Percentiles rank a stretch among this genome's conserved stretches.
phyloP scores from a whole-genome alignment of 2,113 vertebrate genomes.

The Tyrannus savana region DNA sequence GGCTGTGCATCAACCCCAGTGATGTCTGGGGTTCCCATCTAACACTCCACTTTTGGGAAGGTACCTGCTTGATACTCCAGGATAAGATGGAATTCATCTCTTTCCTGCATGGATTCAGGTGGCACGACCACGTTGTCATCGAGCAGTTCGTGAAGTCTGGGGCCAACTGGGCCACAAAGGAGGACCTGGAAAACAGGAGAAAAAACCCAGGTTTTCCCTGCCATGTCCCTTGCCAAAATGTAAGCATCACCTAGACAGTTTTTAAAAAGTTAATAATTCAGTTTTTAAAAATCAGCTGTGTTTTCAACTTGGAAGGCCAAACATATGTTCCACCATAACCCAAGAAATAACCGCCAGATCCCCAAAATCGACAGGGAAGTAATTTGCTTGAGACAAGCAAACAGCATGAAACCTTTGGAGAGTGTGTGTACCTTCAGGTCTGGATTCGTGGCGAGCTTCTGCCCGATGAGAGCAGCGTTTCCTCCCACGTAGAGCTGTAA shows the following conservation, averaged over 20 bases:
- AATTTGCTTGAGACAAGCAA: neutral
- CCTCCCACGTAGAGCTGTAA: slow-evolving; percentile 94
- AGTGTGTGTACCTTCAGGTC: slow-evolving; percentile 82
- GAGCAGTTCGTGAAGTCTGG: slow-evolving; percentile 94
- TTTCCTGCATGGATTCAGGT: slow-evolving; percentile 89
- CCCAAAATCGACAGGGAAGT: neutral
- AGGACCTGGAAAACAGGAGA: slow-evolving; percentile 80
- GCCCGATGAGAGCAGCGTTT: slow-evolving; percentile 95
- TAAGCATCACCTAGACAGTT: neutral
- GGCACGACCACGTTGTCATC: slow-evolving; percentile 92
- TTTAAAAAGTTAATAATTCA: neutral
- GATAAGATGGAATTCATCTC: slow-evolving; percentile 95
- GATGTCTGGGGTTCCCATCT: neutral
- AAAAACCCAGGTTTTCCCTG: neutral
- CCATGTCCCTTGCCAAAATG: neutral
- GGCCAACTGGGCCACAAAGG: slow-evolving; percentile 93
- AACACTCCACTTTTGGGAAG: neutral
- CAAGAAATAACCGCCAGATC: neutral
- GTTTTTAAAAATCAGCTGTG: neutral
- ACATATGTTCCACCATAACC: neutral
- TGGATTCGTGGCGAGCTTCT: slow-evolving; percentile 89
- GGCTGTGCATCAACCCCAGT: neutral
- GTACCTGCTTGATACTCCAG: slow-evolving; percentile 95
- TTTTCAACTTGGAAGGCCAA: neutral
- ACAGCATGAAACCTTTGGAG: neutral